Evolutionary conservation across 2,113 vertebrate genomes (phyloP).

Genomic region (Machaerirhynchus nigripectus): DNA sequence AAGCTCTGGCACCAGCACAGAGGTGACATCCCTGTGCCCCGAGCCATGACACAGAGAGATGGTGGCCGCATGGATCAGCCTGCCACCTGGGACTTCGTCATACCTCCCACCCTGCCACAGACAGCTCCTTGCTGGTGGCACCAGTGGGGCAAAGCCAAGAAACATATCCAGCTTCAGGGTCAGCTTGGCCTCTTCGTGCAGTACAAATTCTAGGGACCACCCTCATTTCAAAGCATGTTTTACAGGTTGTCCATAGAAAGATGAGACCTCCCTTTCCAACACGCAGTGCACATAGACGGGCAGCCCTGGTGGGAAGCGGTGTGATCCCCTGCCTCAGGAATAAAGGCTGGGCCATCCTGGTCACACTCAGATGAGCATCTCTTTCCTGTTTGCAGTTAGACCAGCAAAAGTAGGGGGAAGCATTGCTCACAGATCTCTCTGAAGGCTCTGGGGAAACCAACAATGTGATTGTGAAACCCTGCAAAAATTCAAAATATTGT

Average conservation of each 20-base stretch:
- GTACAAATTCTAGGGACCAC: not conserved
- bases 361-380: not conserved
- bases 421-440: not conserved
- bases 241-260: not conserved
- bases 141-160: not conserved
- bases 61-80: not conserved
- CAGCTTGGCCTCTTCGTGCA: not conserved
- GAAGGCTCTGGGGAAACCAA: not conserved
- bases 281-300: rapidly evolving
- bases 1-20: not conserved
- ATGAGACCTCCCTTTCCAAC: not conserved
- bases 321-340: not conserved
- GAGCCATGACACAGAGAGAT: rapidly evolving
- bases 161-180: not conserved
- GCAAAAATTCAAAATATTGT: not conserved
- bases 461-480: not conserved
- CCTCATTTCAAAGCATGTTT: not conserved
- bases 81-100: not conserved
- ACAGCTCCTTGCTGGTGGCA: not conserved
- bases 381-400: not conserved
- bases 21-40: not conserved
- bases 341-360: not conserved
- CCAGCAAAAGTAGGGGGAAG: not conserved
- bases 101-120: not conserved
- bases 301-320: not conserved